A percentile compares a stretch with the other conserved stretches of the same genome.
These are phyloP conservation scores for Physella acuta DNA, from an alignment of 1,140 invertebrate species.

Conservation along the genomic window DNA sequence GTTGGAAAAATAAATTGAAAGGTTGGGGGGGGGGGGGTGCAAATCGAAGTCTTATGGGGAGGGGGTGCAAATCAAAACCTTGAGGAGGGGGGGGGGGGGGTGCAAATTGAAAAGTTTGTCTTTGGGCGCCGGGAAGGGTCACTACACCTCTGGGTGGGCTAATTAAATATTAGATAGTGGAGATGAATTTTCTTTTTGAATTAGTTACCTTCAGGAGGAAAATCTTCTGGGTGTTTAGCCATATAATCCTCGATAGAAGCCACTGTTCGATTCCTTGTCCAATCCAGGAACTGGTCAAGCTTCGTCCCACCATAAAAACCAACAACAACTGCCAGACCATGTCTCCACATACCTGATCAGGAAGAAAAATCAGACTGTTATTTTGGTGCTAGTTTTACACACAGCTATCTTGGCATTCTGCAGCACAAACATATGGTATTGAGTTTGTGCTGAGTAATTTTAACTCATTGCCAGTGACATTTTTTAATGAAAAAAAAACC, in stretches of 20 bases:
- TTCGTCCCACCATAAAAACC: not conserved
- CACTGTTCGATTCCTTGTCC: not conserved
- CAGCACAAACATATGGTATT: not conserved
- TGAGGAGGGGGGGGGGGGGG: no score
- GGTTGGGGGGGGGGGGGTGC: no score
- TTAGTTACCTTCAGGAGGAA: conserved; percentile 9
- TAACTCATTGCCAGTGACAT: not conserved
- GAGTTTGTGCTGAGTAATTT: not conserved
- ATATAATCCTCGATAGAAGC: conserved; percentile 13
- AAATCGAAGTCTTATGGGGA: not conserved
- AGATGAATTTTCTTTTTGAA: not conserved
- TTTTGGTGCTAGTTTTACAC: not conserved
- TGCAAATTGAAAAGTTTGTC: no score
- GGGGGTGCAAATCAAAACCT: not conserved
- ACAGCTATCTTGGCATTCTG: not conserved
- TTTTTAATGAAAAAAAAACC: no score
- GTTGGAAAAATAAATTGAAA: no score
- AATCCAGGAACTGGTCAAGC: not conserved
- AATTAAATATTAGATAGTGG: not conserved
- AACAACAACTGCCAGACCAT: not conserved
- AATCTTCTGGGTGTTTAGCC: conserved; percentile 18
- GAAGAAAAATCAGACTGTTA: not conserved
- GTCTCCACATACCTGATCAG: not conserved
- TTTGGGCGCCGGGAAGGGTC: not conserved
- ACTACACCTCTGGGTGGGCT: not conserved